Conservation (phyloP, 2,797 vertebrate species). For the Crocodylus rhombifer region DNA sequence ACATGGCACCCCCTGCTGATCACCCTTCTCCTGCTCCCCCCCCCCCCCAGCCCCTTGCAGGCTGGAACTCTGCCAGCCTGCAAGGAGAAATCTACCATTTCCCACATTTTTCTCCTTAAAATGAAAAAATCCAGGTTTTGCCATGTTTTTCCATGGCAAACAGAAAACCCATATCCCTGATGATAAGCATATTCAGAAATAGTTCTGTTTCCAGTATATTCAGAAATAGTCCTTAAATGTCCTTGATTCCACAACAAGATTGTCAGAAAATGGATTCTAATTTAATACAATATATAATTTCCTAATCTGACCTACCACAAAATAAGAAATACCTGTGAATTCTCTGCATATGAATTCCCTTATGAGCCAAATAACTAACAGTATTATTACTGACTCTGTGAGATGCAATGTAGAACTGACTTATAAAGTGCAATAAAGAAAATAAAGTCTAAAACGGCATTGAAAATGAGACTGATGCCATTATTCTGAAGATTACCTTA, state of each 20-base stretch:
- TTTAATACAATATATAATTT: background rate
- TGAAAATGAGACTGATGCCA: background rate
- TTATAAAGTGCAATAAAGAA: background rate
- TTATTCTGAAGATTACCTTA: background rate
- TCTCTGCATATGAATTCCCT: background rate
- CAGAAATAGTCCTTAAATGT: background rate
- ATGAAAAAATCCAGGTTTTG: too few relatives aligned
- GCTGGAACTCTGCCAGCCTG: too few relatives aligned
- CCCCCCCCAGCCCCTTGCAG: too few relatives aligned
- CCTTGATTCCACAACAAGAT: background rate
- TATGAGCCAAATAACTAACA: background rate
- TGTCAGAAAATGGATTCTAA: background rate
- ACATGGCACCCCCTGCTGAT: too few relatives aligned
- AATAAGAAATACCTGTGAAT: background rate
- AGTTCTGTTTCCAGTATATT: background rate
- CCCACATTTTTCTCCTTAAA: too few relatives aligned
- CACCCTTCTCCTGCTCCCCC: too few relatives aligned
- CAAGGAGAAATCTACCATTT: too few relatives aligned
- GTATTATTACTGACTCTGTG: background rate
- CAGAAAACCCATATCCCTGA: too few relatives aligned
- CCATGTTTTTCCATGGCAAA: too few relatives aligned
- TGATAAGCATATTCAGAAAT: background rate
- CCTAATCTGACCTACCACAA: background rate
- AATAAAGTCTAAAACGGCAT: background rate
- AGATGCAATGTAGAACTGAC: background rate